Evolutionary conservation across 2,797 vertebrate species (phyloP).

Genomic region (Philypnodon macrostomus): DNA sequence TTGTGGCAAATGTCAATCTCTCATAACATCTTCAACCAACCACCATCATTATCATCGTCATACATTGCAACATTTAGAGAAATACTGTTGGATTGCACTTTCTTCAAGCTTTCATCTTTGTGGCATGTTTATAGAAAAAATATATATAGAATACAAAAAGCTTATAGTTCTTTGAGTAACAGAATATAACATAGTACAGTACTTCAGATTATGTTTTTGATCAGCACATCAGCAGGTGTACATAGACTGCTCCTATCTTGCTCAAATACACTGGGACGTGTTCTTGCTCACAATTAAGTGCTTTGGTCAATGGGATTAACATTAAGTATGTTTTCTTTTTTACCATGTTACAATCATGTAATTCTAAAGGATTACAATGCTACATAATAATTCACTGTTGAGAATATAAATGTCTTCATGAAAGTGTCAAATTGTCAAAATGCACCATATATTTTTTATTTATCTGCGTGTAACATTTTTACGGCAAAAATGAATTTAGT

Average conservation of each 20-base stretch:
- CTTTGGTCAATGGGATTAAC: slow-evolving; percentile 74
- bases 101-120: slow-evolving; percentile 78
- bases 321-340: no score
- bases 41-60: slow-evolving; percentile 57
- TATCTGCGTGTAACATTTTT: slow-evolving; percentile 62
- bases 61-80: slow-evolving; percentile 72
- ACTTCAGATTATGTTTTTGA: slow-evolving; percentile 79
- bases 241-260: slow-evolving; percentile 58
- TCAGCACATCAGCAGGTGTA: slow-evolving; percentile 79
- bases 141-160: slow-evolving; percentile 82
- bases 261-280: slow-evolving; percentile 64
- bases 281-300: slow-evolving; percentile 74
- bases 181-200: slow-evolving; percentile 82
- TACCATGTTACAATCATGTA: slow-evolving; percentile 55
- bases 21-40: slow-evolving; percentile 66
- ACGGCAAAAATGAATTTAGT: slow-evolving; percentile 54
- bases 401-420: slow-evolving; percentile 61
- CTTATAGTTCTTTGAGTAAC: slow-evolving; percentile 81
- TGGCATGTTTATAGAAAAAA: slow-evolving; percentile 79
- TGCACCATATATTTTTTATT: slow-evolving; percentile 65
- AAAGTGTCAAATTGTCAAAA: slow-evolving; percentile 58
- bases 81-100: slow-evolving; percentile 80
- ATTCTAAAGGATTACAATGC: slow-evolving; percentile 76
- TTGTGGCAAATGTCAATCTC: slow-evolving; percentile 71
- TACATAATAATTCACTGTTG: slow-evolving; percentile 73